Percentiles rank a stretch among this genome's conserved stretches.
phyloP scores from a whole-genome alignment of 2,113 vertebrate species.

The Felis catus region DNA sequence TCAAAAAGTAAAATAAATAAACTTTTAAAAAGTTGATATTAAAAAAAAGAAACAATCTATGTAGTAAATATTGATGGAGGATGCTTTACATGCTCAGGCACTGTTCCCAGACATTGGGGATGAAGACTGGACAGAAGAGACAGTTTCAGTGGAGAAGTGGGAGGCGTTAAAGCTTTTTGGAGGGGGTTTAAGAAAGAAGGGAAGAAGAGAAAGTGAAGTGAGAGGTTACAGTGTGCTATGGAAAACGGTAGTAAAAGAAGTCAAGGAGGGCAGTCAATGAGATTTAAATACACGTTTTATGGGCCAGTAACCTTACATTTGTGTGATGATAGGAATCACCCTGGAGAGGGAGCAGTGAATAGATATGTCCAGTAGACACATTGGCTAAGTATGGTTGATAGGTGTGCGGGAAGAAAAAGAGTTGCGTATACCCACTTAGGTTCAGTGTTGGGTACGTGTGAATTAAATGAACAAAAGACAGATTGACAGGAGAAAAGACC shows the following conservation, averaged over 20 bases:
- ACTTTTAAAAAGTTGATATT: no score
- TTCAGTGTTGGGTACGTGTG: background rate
- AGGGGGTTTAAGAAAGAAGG: background rate
- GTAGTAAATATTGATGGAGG: background rate
- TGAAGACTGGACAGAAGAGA: background rate
- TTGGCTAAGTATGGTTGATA: background rate
- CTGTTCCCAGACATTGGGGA: no score
- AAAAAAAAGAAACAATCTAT: no score
- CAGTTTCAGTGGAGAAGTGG: background rate
- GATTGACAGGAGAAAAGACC: background rate
- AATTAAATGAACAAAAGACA: conserved; percentile 1
- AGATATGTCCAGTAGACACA: background rate
- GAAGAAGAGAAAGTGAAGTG: background rate
- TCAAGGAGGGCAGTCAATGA: background rate
- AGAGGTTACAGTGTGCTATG: background rate
- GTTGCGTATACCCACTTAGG: background rate
- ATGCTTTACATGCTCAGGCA: no score
- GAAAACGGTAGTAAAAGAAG: background rate
- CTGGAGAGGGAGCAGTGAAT: background rate
- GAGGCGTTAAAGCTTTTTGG: background rate
- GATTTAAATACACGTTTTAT: background rate
- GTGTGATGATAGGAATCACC: background rate
- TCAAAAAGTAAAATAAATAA: no score
- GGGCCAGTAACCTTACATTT: background rate
- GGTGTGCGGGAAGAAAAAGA: background rate